Evolutionary conservation across 2,888 invertebrate genomes (phyloP).

Genomic region (Sesia bembeciformis): DNA sequence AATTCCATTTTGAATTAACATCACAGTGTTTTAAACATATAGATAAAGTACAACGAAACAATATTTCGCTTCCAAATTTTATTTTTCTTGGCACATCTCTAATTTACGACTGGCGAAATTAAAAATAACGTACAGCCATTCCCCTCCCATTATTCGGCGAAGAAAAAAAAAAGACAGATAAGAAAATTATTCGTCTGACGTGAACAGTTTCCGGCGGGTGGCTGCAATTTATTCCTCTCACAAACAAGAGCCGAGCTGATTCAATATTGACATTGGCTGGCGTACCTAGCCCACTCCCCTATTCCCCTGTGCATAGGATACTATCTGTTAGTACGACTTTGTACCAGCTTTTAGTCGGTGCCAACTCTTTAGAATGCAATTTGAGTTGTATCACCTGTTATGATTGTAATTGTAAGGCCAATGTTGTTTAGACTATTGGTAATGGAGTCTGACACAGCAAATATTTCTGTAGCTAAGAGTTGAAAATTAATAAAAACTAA

Average conservation of each 20-base stretch:
- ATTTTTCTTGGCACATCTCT: constrained; percentile 3
- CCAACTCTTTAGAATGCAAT: not conserved
- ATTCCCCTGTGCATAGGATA: constrained; percentile 44
- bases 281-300: constrained; percentile 49
- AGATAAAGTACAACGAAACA: too few species aligned
- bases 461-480: too few species aligned
- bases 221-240: constrained; percentile 64
- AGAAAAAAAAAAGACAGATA: constrained; percentile 30
- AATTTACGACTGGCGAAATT: constrained; percentile 14
- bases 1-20: not conserved
- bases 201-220: constrained; percentile 41
- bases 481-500: too few species aligned
- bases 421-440: too few species aligned
- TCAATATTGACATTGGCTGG: constrained; percentile 64
- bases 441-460: too few species aligned
- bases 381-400: too few species aligned
- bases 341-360: constrained; percentile 25
- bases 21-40: not conserved
- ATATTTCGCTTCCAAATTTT: not conserved
- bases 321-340: constrained; percentile 37
- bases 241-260: constrained; percentile 57
- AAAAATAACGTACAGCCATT: constrained; percentile 15
- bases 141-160: constrained; percentile 17
- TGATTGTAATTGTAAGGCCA: too few species aligned
- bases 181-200: constrained; percentile 46